A percentile compares a stretch with the other conserved stretches of the same genome.
These are phyloP conservation scores for Xiphias gladius DNA, from an alignment of 2,113 vertebrate species.

Conservation along the genomic window DNA sequence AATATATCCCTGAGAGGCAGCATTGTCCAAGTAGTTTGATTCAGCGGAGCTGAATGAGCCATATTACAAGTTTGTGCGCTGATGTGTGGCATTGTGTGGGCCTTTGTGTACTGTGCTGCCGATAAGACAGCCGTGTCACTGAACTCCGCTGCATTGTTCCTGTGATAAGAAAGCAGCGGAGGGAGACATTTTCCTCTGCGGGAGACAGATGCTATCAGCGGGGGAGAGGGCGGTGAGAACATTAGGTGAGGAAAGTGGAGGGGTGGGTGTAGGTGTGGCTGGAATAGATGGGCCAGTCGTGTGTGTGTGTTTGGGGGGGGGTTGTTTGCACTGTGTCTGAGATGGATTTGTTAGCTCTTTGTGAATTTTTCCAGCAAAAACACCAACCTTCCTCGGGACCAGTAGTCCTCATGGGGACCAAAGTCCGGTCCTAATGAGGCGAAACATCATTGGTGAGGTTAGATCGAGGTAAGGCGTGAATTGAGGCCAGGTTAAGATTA, in stretches of 20 bases:
- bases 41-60: slow-evolving; percentile 49
- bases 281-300: neutral
- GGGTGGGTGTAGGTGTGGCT: slow-evolving; percentile 40
- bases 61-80: slow-evolving; percentile 15
- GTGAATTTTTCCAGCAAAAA: no score
- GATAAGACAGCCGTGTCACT: slow-evolving; percentile 61
- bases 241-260: slow-evolving; percentile 22
- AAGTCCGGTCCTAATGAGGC: no score
- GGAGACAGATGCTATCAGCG: slow-evolving; percentile 64
- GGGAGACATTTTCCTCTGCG: slow-evolving; percentile 51
- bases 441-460: no score
- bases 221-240: slow-evolving; percentile 3
- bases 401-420: no score
- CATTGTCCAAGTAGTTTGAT: slow-evolving; percentile 17
- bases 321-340: neutral
- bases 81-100: slow-evolving; percentile 50
- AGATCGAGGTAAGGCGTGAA: no score
- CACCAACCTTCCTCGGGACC: no score
- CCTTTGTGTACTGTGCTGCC: slow-evolving; percentile 38
- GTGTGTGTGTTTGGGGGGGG: neutral
- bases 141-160: slow-evolving; percentile 57
- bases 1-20: slow-evolving; percentile 10
- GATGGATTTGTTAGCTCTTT: no score
- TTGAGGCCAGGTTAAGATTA: no score
- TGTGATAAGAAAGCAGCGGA: slow-evolving; percentile 62